These are phyloP conservation scores for Cantharis nigra DNA, from an alignment of 2,888 invertebrate genomes.

Conservation along the genomic window DNA sequence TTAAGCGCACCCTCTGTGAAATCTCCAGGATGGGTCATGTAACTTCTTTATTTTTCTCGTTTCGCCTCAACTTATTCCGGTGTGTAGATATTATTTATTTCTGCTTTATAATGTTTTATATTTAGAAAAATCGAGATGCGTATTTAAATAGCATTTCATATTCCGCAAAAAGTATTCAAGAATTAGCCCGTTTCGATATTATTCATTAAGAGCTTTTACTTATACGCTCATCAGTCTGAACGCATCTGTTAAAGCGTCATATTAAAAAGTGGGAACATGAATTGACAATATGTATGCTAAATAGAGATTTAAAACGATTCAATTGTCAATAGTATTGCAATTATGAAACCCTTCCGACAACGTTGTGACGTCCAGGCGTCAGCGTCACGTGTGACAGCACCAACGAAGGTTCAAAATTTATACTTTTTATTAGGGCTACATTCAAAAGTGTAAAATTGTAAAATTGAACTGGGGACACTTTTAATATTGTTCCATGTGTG, in stretches of 20 bases:
- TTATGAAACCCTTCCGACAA: conserved; percentile 52
- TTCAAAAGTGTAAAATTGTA: conserved; percentile 50
- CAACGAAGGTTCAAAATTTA: conserved; percentile 45
- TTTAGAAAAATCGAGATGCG: background rate
- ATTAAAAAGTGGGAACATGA: conserved; percentile 51
- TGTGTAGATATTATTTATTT: background rate
- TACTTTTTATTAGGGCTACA: conserved; percentile 44
- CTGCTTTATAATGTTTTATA: background rate
- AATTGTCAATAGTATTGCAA: conserved; percentile 52
- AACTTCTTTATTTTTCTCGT: background rate
- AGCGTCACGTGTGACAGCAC: conserved; percentile 41
- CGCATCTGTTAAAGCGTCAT: conserved; percentile 38
- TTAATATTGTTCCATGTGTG: conserved; percentile 42
- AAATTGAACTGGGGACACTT: conserved; percentile 40
- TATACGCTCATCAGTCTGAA: conserved; percentile 12
- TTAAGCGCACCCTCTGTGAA: background rate
- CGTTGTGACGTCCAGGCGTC: conserved; percentile 41
- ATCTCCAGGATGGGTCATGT: background rate
- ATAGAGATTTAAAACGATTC: conserved; percentile 50
- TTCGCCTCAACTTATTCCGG: background rate
- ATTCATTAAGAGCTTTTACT: background rate
- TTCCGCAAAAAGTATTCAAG: background rate
- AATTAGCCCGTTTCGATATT: background rate
- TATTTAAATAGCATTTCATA: background rate
- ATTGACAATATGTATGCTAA: conserved; percentile 56